Percentiles rank a stretch among this genome's conserved stretches.
These are phyloP conservation scores for Neocrepidodera transversa DNA, from an alignment of 2,888 invertebrate genomes.

Conservation along the genomic window DNA sequence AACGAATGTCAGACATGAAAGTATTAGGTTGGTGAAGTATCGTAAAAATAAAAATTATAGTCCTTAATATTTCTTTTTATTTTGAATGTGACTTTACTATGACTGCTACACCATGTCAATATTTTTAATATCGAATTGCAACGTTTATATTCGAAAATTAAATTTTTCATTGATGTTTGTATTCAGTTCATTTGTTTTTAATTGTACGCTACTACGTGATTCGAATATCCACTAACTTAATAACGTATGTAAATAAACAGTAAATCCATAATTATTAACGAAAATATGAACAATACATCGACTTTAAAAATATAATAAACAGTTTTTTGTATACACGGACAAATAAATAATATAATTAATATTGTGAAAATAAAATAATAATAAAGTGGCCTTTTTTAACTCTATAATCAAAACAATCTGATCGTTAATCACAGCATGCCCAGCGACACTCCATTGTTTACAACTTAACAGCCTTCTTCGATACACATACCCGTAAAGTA, in stretches of 20 bases:
- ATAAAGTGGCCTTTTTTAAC: no score
- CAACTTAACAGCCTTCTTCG: constrained; percentile 36
- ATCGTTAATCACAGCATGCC: constrained; percentile 55
- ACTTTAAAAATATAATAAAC: no score
- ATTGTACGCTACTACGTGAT: neutral
- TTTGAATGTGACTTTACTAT: no score
- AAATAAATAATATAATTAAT: no score
- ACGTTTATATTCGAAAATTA: neutral
- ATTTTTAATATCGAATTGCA: neutral
- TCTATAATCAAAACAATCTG: neutral
- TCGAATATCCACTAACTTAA: constrained; percentile 4
- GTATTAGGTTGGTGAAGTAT: no score
- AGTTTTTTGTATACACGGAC: no score
- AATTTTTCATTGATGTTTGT: neutral
- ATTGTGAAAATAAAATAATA: no score
- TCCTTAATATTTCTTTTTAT: no score
- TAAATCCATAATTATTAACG: constrained; percentile 4
- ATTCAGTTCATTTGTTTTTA: neutral
- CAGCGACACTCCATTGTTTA: constrained; percentile 44
- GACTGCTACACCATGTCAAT: no score
- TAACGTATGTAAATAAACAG: constrained; percentile 1
- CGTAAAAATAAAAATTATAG: no score
- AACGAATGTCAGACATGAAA: no score
- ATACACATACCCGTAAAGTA: constrained; percentile 30
- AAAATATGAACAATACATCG: no score